Percentiles rank a stretch among this genome's conserved stretches.
These are phyloP conservation scores for Phymatocera aterrima DNA, from an alignment of 2,888 invertebrate genomes.

Conservation along the genomic window DNA sequence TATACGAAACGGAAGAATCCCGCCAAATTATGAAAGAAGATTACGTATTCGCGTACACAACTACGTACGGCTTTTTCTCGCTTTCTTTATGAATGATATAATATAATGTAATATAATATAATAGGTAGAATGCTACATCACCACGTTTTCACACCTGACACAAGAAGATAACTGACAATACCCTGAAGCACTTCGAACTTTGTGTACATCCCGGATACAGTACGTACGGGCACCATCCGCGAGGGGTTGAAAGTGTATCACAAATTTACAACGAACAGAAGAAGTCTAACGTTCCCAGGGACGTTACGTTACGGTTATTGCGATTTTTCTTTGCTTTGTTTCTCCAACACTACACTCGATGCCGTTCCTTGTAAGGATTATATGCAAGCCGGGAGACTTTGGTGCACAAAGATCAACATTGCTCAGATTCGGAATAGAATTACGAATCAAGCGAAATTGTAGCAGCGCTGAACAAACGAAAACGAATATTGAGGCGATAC, in stretches of 20 bases:
- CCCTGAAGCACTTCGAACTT: slow-evolving; percentile 69
- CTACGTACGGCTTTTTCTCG: no score
- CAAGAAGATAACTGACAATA: slow-evolving; percentile 67
- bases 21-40: slow-evolving; percentile 16
- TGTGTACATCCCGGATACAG: slow-evolving; percentile 63
- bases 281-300: no score
- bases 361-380: no score
- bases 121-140: background rate
- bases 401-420: no score
- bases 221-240: background rate
- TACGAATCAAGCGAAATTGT: background rate
- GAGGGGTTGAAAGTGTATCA: background rate
- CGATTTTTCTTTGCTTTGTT: no score
- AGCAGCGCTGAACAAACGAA: background rate
- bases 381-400: no score
- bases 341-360: no score
- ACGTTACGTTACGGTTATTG: no score
- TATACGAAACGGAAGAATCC: background rate
- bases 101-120: slow-evolving; percentile 15
- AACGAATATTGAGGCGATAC: slow-evolving; percentile 38
- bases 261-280: no score
- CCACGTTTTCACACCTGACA: slow-evolving; percentile 65
- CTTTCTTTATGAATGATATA: background rate
- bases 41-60: no score
- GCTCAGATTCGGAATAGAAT: no score